These are phyloP conservation scores for Andrena bucephala DNA, from an alignment of 2,888 invertebrate genomes.

Conservation along the genomic window DNA sequence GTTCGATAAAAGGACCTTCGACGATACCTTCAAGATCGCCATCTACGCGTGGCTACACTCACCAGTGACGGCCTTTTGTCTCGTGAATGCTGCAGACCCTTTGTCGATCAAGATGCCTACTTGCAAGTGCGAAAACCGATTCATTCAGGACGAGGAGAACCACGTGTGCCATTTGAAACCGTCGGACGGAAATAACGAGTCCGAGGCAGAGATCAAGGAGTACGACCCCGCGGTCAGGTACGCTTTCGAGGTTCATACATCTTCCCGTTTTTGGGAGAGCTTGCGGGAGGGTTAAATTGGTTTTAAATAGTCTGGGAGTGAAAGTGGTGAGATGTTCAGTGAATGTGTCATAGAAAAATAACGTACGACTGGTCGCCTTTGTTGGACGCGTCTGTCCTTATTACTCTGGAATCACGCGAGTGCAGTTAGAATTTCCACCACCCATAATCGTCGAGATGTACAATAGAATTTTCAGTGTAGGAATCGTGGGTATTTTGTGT, in stretches of 20 bases:
- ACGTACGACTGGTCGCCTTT: no score
- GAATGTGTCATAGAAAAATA: background rate
- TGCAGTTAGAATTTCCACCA: no score
- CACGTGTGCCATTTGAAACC: constrained; percentile 73
- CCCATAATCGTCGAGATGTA: no score
- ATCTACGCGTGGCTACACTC: background rate
- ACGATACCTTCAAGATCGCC: background rate
- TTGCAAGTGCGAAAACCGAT: constrained; percentile 74
- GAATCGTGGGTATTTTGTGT: no score
- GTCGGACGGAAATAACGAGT: constrained; percentile 37
- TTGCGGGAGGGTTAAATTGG: no score
- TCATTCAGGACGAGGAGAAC: constrained; percentile 55
- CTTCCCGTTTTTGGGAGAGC: no score
- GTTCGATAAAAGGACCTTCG: background rate
- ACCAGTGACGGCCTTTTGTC: background rate
- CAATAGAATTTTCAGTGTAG: no score
- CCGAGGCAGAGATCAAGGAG: constrained; percentile 8
- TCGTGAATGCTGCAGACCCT: background rate
- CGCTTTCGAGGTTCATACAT: background rate
- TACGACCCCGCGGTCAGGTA: constrained; percentile 69
- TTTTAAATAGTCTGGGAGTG: background rate
- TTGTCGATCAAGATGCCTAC: constrained; percentile 73
- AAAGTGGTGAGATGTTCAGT: background rate
- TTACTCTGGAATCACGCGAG: no score
- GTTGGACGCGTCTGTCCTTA: no score